Base-by-base conservation (phyloP, 1,140 invertebrate species). In the Pantala flavescens region DNA sequence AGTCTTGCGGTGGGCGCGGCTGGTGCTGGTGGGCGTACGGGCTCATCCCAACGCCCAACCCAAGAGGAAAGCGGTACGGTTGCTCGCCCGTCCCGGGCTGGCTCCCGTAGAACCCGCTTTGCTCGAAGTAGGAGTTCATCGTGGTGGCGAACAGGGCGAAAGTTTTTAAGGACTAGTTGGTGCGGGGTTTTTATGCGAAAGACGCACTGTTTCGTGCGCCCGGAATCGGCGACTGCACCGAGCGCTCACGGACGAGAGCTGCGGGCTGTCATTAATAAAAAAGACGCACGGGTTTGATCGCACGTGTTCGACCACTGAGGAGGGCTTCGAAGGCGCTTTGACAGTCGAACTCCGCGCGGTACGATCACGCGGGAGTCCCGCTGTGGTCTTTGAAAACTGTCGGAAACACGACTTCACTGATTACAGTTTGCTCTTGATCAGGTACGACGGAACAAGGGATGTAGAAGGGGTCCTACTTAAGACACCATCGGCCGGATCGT, bases 51-150 rank as follows among this genome's bases (percentile, higher is more conserved):
- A 63, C 49, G 75, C 90, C 93, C 76, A 96, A 84, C 55, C 93
- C 92, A 73, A 96, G 84, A 10, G 93, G 93, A 78, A 91, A 92
- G 78, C 93, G 87, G 84, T 95, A 93, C 71, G 79, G 90, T 87
- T 82, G 82, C 63, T 84, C 82, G 43, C 80, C 82, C 19, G 84
- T 83, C 74, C 85, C 83, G 71, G 87, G 85, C 76, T 94, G 93
- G 78, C 91, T 89, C 75, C 93, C 93, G 85, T 96, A 96, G 87
- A 96, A 96, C 83, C 93, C 93, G 83, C 91, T 90, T 86, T 95
- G 94, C 85, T 96, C 94, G 83, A 96, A 97, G 84, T 96, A 96
- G 81, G 93, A 95, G 89, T 96, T 96, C 94, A 96, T 96, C 85
- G 85, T 88, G 83, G 80, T 80, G 80, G 79, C 80, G 42, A 75